Conservation (phyloP, 2,797 vertebrate genomes). For the Hyperoplus lanceolatus region DNA sequence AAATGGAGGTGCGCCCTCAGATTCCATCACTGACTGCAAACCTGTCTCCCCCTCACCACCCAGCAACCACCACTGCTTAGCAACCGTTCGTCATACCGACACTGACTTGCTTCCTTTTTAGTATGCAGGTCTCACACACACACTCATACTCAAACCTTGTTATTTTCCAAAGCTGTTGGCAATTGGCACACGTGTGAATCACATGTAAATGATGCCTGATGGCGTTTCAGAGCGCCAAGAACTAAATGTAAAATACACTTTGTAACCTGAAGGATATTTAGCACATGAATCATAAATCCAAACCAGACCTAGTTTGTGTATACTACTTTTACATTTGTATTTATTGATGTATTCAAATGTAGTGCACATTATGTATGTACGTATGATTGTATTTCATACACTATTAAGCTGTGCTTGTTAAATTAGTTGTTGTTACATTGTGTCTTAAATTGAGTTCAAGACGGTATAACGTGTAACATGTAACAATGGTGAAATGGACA, state of each 20-base stretch:
- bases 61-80: conserved; percentile 86
- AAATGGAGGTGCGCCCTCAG: conserved; percentile 71
- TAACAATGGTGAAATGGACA: neutral
- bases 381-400: neutral
- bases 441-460: neutral
- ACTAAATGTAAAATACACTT: conserved; percentile 32
- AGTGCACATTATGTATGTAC: neutral
- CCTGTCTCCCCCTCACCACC: conserved; percentile 68
- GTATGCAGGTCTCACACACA: conserved; percentile 78
- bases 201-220: conserved; percentile 44
- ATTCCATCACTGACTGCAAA: conserved; percentile 72
- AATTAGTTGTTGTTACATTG: neutral
- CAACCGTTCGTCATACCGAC: conserved; percentile 82
- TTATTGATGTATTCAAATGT: conserved; percentile 6
- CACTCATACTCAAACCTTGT: conserved; percentile 54
- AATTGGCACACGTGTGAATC: conserved; percentile 47
- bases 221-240: conserved; percentile 22
- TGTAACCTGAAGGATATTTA: conserved; percentile 24
- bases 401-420: neutral
- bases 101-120: conserved; percentile 76
- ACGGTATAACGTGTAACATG: neutral
- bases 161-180: conserved; percentile 63
- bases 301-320: neutral
- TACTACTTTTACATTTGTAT: neutral
- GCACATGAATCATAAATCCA: conserved; percentile 30